These are phyloP conservation scores for Microhierax caerulescens DNA, from an alignment of 2,797 vertebrate genomes.

Conservation along the genomic window DNA sequence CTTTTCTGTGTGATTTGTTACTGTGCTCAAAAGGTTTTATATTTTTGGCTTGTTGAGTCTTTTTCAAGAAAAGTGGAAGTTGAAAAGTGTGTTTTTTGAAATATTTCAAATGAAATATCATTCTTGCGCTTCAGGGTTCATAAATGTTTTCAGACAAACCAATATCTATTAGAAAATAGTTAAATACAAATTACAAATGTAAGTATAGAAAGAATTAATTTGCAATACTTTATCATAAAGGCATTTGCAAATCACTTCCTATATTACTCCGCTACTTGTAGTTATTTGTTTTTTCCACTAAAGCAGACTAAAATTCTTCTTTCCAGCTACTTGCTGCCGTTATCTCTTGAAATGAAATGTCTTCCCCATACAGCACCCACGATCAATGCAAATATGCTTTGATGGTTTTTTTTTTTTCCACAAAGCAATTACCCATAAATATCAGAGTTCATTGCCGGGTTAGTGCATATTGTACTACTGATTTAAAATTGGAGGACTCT, in stretches of 20 bases:
- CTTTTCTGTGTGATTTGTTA: not conserved
- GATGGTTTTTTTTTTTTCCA: not conserved
- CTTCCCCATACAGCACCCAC: not conserved
- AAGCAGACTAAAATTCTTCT: slow-evolving; percentile 11
- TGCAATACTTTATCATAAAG: slow-evolving; percentile 4
- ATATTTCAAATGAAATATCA: slow-evolving; percentile 5
- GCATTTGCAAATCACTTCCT: not conserved
- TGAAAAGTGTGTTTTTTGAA: not conserved
- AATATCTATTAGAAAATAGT: not conserved
- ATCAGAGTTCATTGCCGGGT: slow-evolving; percentile 50
- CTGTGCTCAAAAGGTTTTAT: not conserved
- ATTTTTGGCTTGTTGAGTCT: not conserved
- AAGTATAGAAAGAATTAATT: slow-evolving; percentile 1
- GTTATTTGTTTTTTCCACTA: slow-evolving; percentile 14
- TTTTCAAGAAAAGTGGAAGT: not conserved
- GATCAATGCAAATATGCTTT: slow-evolving; percentile 47
- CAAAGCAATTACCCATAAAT: slow-evolving; percentile 42
- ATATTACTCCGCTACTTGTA: not conserved
- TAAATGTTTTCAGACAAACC: slow-evolving; percentile 14
- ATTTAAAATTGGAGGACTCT: not conserved
- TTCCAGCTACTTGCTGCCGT: slow-evolving; percentile 12
- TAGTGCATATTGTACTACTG: not conserved
- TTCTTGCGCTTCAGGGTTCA: not conserved
- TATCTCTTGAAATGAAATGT: slow-evolving; percentile 20
- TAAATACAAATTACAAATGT: not conserved